Evolutionary conservation across 2,888 invertebrate species (phyloP).

Genomic region (Cinara cedri): DNA sequence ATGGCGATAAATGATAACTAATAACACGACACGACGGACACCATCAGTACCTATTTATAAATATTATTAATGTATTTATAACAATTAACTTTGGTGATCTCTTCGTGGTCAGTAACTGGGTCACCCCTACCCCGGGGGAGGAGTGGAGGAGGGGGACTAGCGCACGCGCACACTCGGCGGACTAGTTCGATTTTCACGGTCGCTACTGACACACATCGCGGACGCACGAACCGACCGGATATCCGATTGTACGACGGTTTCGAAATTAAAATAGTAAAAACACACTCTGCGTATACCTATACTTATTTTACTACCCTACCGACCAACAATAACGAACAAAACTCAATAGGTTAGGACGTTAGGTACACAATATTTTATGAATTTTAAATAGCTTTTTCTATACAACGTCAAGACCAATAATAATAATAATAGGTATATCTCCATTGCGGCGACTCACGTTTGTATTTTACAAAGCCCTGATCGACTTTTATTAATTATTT

Average conservation of each 20-base stretch:
- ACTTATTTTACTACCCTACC: constrained; percentile 4
- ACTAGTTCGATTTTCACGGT: constrained; percentile 52
- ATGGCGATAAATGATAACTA: too few species aligned
- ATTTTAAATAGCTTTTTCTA: constrained; percentile 15
- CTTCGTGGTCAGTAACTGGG: constrained; percentile 54
- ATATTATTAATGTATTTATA: neutral
- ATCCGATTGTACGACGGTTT: constrained; percentile 39
- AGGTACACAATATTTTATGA: neutral
- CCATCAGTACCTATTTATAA: too few species aligned
- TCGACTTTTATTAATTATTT: neutral
- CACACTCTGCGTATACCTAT: too few species aligned
- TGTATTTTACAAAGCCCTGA: too few species aligned
- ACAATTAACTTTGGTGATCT: constrained; percentile 36
- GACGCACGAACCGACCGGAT: constrained; percentile 36
- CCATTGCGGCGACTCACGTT: neutral
- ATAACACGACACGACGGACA: too few species aligned
- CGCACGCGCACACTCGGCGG: neutral
- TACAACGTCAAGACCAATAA: neutral
- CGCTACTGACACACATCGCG: constrained; percentile 54
- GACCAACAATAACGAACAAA: constrained; percentile 10
- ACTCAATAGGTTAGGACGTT: neutral
- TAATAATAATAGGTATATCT: neutral
- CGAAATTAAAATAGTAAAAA: constrained; percentile 13
- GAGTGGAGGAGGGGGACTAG: too few species aligned
- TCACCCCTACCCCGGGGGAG: constrained; percentile 26